Evolutionary conservation across 1,140 invertebrate species (phyloP).

Genomic region (Cotesia vestalis): DNA sequence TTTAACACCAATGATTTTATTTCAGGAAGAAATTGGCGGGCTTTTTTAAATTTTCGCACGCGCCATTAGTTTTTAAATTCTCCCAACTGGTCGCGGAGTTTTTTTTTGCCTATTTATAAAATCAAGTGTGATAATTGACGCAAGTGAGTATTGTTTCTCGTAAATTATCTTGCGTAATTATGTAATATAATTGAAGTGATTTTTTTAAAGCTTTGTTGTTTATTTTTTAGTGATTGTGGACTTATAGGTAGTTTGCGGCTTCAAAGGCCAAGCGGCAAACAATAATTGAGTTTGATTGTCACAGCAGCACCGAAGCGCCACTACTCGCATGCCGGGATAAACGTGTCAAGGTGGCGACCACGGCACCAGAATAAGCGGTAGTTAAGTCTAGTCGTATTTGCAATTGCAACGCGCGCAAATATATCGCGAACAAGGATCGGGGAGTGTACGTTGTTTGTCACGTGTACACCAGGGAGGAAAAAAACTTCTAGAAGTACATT

Average conservation of each 20-base stretch:
- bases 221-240: neutral
- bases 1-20: conserved; percentile 4
- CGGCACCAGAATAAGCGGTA: too few species aligned
- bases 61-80: neutral
- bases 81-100: neutral
- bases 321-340: conserved; percentile 48
- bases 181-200: too few species aligned
- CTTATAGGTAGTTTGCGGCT: neutral
- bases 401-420: conserved; percentile 38
- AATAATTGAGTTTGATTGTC: conserved; percentile 27
- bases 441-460: conserved; percentile 18
- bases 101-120: neutral
- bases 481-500: neutral
- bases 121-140: neutral
- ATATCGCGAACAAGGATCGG: conserved; percentile 38
- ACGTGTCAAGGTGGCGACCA: conserved; percentile 55
- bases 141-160: neutral
- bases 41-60: conserved; percentile 11
- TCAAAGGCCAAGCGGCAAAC: conserved; percentile 22
- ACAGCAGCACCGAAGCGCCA: conserved; percentile 16
- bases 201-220: too few species aligned
- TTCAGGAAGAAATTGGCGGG: neutral
- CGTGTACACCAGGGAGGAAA: neutral
- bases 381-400: conserved; percentile 37
- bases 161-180: neutral